A percentile compares a stretch with the other conserved stretches of the same genome.
These are phyloP conservation scores for Drosophila melanosoma DNA, from an alignment of 2,888 invertebrate species.

Conservation along the genomic window DNA sequence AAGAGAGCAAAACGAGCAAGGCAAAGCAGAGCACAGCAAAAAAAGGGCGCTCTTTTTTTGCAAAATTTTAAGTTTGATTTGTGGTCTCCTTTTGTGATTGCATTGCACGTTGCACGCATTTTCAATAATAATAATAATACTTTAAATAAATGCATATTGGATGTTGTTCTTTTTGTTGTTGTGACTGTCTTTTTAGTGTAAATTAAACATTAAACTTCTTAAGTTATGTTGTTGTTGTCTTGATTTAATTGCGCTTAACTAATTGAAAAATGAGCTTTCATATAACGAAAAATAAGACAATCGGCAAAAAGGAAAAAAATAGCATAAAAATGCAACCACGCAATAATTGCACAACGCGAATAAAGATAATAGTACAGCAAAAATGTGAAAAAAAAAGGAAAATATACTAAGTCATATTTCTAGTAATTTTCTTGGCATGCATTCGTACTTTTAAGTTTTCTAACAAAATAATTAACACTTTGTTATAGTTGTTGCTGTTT, in stretches of 20 bases:
- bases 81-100: conserved; percentile 53
- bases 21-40: neutral
- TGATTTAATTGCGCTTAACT: conserved; percentile 48
- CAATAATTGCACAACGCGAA: conserved; percentile 54
- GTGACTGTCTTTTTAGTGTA: conserved; percentile 40
- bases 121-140: conserved; percentile 16
- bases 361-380: conserved; percentile 13
- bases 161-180: conserved; percentile 67
- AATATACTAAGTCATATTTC: conserved; percentile 35
- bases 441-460: conserved; percentile 40
- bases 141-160: conserved; percentile 59
- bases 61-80: conserved; percentile 40
- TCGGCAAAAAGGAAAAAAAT: conserved; percentile 18
- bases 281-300: conserved; percentile 16
- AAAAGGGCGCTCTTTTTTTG: conserved; percentile 23
- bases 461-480: conserved; percentile 60
- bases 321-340: conserved; percentile 39
- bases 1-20: neutral
- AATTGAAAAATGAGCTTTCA: conserved; percentile 23
- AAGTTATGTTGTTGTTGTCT: conserved; percentile 39
- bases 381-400: conserved; percentile 18
- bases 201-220: conserved; percentile 34
- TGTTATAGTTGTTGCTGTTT: conserved; percentile 41
- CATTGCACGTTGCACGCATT: conserved; percentile 49
- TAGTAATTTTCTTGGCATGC: conserved; percentile 60